A percentile compares a stretch with the other conserved stretches of the same genome.
Conservation (phyloP, 2,113 vertebrate genomes). For the Eretmochelys imbricata region DNA sequence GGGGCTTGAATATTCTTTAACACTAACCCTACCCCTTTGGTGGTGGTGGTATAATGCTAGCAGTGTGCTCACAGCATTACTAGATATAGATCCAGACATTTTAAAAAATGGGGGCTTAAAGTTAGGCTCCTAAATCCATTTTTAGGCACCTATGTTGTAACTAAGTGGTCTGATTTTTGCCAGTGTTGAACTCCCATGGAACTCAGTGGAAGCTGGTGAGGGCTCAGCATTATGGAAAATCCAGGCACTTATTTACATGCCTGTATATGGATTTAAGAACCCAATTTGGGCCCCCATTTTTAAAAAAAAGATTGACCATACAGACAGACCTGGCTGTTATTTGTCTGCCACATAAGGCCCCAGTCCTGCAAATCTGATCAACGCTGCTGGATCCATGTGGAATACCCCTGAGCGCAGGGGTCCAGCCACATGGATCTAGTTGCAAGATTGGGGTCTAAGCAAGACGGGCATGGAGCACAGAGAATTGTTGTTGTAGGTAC, state of each 20-base stretch:
- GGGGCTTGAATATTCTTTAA: background rate
- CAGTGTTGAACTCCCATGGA: background rate
- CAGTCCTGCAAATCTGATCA: background rate
- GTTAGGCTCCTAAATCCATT: background rate
- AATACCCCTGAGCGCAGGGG: background rate
- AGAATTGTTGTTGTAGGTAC: background rate
- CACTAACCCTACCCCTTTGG: fast-evolving
- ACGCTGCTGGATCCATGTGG: background rate
- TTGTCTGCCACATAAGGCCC: background rate
- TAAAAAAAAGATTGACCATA: background rate
- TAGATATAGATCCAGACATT: background rate
- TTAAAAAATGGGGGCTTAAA: background rate
- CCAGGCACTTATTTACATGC: background rate
- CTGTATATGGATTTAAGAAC: background rate
- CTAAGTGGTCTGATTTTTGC: background rate
- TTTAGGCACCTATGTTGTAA: fast-evolving
- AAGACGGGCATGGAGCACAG: background rate
- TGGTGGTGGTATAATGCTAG: fast-evolving
- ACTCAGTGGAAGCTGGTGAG: background rate
- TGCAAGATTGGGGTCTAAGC: background rate
- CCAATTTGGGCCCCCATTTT: fast-evolving
- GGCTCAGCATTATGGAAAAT: fast-evolving
- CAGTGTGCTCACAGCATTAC: background rate
- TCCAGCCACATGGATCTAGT: background rate
- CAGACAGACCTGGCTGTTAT: background rate